Evolutionary conservation across 2,113 vertebrate genomes (phyloP), one percentile per base, ranked within the genome.

Genomic region (Cnemophilus loriae): DNA sequence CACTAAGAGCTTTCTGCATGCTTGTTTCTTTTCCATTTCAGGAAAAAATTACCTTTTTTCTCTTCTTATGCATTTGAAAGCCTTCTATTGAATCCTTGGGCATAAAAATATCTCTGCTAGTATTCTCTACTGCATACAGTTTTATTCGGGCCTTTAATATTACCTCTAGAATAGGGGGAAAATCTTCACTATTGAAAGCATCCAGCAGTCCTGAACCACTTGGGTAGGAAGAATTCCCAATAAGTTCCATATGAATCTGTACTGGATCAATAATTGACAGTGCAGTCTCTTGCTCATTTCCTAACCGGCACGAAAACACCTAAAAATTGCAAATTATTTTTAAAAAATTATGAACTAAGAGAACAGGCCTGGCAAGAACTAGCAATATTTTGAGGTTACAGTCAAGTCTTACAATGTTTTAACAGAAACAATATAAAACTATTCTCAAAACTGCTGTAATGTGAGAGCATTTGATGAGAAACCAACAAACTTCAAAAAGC

Each of bases 251-350:
- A 28, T 99, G 99, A 60, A 99, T 97, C 67, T 99, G 99, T 33
- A 99, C 99, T 1, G 99, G 99, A 88, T 99, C 99, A 9, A 99
- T 98, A 82, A 99, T 99, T 12, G 99, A 99, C 87, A 99, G 97
- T 2, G 99, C 99, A 0, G 99, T 99, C 84, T 99, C 99, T 18
- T 99, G 99, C 83, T 99, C 99, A 20, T 98, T 99, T 85, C 99
- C 99, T 39, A 99, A 97, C 18, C 99, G 98, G 95, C 99, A 99
- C 0, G 99, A 99, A 92, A 99, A 99, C 74, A 99, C 99, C 99
- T 99, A 67, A 14, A 78, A 79, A 56, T 63, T 13, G 13, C 68
- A 92, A 94, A 61, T 11, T 26, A 13, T 75, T 74, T 50, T 2
- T 3, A 22, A 26, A 69, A 28, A 49, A 53, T 11, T 9, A 89